Conservation (phyloP, 2,888 invertebrate species). For the Buathra laborator region DNA sequence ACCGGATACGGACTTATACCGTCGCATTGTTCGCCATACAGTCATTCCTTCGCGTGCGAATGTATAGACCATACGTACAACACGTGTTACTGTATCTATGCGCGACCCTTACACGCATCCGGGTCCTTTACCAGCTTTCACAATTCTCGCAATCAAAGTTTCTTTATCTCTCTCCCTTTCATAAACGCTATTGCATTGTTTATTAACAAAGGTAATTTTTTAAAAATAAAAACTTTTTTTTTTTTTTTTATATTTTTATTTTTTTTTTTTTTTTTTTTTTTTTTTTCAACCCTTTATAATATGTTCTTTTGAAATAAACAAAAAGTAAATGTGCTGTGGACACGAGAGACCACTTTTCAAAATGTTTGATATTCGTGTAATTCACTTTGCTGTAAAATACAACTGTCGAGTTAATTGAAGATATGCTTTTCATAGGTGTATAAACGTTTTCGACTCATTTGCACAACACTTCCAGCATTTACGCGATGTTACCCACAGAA, state of each 20-base stretch:
- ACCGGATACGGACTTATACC: constrained; percentile 69
- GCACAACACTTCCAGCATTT: neutral
- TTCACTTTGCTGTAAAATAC: neutral
- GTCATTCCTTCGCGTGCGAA: constrained; percentile 56
- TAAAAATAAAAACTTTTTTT: too few species aligned
- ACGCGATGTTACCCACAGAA: neutral
- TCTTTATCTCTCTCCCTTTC: neutral
- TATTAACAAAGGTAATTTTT: neutral
- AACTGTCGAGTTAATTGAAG: neutral
- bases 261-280: neutral
- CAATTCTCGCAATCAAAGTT: neutral
- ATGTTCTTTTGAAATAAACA: neutral
- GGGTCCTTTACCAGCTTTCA: neutral
- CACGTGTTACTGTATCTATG: constrained; percentile 5
- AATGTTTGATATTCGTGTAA: neutral
- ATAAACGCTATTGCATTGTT: neutral
- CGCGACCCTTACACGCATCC: constrained; percentile 6
- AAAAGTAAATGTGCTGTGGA: neutral
- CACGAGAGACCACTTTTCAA: neutral
- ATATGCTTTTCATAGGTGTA: neutral
- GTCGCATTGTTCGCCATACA: constrained; percentile 64
- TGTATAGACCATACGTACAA: constrained; percentile 13
- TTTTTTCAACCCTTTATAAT: neutral
- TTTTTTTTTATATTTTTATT: neutral
- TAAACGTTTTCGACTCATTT: neutral